Evolutionary conservation across 2,888 invertebrate species (phyloP), one percentile per base, ranked within the genome.

Genomic region (Cantharis lateralis): DNA sequence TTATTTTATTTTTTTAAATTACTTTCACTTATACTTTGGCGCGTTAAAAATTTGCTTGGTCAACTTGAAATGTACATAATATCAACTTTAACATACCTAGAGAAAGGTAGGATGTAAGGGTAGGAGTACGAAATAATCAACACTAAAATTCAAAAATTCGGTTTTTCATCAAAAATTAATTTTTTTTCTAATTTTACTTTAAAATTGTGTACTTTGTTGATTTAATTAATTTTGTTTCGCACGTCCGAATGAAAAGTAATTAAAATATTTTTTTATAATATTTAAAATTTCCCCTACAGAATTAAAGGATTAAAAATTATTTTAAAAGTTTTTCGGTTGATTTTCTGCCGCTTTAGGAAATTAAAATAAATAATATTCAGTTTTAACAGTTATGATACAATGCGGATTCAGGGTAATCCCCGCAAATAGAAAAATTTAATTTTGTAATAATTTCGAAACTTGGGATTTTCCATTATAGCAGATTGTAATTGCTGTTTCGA

Each of bases 1-100:
- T 77, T 76, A 71, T 80, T 66, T 71, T 69, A 73, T 88, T 89
- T 80, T 87, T 63, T 66, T 32, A 73, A 71, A 26, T 74, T 20
- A 78, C 78, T 78, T 78, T 78, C 78, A 75, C 78, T 74, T 70
- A 71, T 66, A 64, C 66, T 20, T 61, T 18, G 24, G 24, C 24
- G n/a, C 48, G 16, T 20, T 61, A 72, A 72, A 71, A 15, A 72
- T 48, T 75, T 72, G 62, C 20, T 68, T 78, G 78, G 78, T 72
- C 75, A 71, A 78, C 76, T 76, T 32, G 70, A 68, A 71, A 72
- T 69, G 66, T 71, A 71, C 71, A 76, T 71, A 68, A 62, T 70
- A 48, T 62, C 64, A 68, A 26, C 69, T 72, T 66, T 15, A 69
- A 18, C 70, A 32, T 69, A 48, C 48, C 48, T 48, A 78, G 78